phyloP scores from a whole-genome alignment of 2,888 invertebrate genomes.

The Sinelater perroti region DNA sequence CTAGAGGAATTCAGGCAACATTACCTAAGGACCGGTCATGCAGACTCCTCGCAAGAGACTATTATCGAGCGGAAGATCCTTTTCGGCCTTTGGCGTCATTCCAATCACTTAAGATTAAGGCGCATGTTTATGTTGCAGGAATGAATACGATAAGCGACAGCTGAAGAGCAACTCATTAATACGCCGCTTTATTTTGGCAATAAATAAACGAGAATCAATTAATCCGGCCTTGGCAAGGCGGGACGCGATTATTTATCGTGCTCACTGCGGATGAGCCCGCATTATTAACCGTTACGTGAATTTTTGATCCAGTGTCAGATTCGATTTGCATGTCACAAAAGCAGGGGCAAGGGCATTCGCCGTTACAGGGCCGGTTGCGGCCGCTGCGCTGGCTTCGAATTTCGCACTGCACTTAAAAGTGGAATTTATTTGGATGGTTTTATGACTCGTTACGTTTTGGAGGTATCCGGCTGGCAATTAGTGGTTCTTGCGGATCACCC shows the following conservation, averaged over 20 bases:
- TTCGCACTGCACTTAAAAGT: not conserved
- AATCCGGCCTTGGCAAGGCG: slow-evolving; percentile 25
- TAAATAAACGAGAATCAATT: slow-evolving; percentile 27
- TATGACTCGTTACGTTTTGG: slow-evolving; percentile 12
- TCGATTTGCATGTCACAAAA: slow-evolving; percentile 3
- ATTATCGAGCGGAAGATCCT: too few relatives aligned
- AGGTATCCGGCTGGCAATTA: slow-evolving; percentile 1
- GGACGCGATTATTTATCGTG: slow-evolving; percentile 18
- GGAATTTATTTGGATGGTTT: slow-evolving; percentile 4
- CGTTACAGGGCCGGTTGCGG: too few relatives aligned
- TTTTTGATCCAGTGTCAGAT: slow-evolving; percentile 22
- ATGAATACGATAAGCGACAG: slow-evolving; percentile 9
- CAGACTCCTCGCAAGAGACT: too few relatives aligned
- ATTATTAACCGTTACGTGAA: slow-evolving; percentile 21
- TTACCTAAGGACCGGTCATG: too few relatives aligned
- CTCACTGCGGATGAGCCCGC: slow-evolving; percentile 17
- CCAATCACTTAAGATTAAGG: slow-evolving; percentile 5
- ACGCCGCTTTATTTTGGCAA: slow-evolving; percentile 14
- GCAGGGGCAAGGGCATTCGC: too few relatives aligned
- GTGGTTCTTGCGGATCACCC: slow-evolving; percentile 1
- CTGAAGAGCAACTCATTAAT: slow-evolving; percentile 7
- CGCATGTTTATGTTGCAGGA: slow-evolving; percentile 4
- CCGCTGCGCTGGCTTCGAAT: too few relatives aligned
- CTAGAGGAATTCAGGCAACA: slow-evolving; percentile 1
- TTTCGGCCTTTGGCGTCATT: not conserved